Evolutionary conservation across 1,140 invertebrate genomes (phyloP).

Genomic region (Drosophila rufa): DNA sequence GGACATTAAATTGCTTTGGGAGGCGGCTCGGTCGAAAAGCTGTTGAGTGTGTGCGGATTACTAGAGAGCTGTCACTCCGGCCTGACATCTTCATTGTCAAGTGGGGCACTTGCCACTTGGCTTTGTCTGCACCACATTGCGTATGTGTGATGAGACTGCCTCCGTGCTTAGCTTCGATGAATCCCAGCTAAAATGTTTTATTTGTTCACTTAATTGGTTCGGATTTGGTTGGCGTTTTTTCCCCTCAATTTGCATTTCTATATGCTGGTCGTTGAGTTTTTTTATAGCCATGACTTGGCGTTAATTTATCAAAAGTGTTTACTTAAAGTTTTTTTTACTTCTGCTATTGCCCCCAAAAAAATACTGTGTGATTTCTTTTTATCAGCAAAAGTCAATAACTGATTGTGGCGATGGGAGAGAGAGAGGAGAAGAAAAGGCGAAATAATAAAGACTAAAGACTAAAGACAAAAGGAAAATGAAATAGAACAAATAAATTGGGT

Average conservation of each 20-base stretch:
- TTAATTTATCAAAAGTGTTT: constrained; percentile 60
- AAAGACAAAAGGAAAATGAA: constrained; percentile 27
- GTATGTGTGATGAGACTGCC: constrained; percentile 38
- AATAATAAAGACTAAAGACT: background rate
- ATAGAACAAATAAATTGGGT: constrained; percentile 38
- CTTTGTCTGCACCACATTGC: constrained; percentile 31
- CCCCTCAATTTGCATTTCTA: constrained; percentile 27
- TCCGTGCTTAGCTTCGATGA: background rate
- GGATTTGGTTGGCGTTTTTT: constrained; percentile 14
- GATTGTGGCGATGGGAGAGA: constrained; percentile 50
- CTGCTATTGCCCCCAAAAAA: constrained; percentile 18
- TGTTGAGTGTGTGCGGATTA: constrained; percentile 12
- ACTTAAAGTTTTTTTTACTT: constrained; percentile 28
- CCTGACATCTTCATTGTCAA: constrained; percentile 48
- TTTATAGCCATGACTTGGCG: constrained; percentile 54
- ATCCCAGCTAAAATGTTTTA: constrained; percentile 38
- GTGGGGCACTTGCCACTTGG: constrained; percentile 39
- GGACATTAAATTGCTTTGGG: constrained; percentile 21
- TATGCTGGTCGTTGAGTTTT: background rate
- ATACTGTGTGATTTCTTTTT: constrained; percentile 40
- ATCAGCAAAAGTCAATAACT: constrained; percentile 81
- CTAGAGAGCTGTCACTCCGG: constrained; percentile 15
- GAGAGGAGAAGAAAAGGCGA: background rate
- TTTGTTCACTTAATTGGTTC: constrained; percentile 43
- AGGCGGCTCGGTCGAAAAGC: constrained; percentile 2